phyloP scores from a whole-genome alignment of 1,140 invertebrate genomes.

The Trichomalopsis sarcophagae region DNA sequence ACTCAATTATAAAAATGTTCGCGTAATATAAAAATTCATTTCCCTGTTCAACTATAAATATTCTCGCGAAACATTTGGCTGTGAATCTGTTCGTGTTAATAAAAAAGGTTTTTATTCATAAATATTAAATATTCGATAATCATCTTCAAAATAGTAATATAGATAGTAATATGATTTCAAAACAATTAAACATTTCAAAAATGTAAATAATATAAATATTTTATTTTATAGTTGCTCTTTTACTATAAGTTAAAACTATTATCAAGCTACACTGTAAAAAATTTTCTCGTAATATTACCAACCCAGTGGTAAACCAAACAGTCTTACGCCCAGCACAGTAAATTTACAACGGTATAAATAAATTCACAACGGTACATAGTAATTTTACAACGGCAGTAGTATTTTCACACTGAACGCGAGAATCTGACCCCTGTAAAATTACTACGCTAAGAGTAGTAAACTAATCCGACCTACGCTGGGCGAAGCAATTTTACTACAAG shows the following conservation, averaged over 20 bases:
- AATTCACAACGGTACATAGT: too few relatives aligned
- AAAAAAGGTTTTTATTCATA: neutral
- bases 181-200: constrained; percentile 10
- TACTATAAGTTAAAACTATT: neutral
- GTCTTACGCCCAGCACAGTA: too few relatives aligned
- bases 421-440: too few relatives aligned
- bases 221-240: neutral
- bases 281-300: too few relatives aligned
- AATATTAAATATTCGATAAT: neutral
- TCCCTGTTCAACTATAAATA: neutral
- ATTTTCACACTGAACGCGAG: too few relatives aligned
- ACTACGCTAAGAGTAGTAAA: too few relatives aligned
- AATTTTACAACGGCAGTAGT: too few relatives aligned
- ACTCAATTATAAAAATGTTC: too few relatives aligned
- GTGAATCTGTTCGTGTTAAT: neutral
- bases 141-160: neutral
- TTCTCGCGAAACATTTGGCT: neutral
- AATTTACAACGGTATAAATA: too few relatives aligned
- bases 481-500: too few relatives aligned
- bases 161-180: neutral
- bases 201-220: neutral
- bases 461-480: too few relatives aligned
- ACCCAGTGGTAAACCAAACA: too few relatives aligned
- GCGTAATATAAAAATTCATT: neutral
- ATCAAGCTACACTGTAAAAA: neutral